A percentile compares a stretch with the other conserved stretches of the same genome.
phyloP scores from a whole-genome alignment of 1,140 invertebrate genomes.

The Hyphantria cunea region DNA sequence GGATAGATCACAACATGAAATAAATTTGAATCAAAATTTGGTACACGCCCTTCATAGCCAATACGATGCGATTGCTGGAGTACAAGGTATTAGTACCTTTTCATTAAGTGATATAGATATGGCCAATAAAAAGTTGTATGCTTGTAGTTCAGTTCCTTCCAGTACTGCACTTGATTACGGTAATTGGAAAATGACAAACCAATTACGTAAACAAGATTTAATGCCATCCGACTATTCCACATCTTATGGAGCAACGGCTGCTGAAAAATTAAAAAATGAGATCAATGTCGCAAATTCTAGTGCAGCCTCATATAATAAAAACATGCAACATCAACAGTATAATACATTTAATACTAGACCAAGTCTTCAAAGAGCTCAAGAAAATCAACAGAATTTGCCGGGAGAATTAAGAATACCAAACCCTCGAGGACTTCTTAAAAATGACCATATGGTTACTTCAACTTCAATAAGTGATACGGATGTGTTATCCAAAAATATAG shows the following conservation, averaged over 20 bases:
- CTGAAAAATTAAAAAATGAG: conserved; percentile 56
- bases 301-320: conserved; percentile 67
- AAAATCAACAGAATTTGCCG: conserved; percentile 56
- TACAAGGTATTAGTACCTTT: conserved; percentile 56
- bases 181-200: conserved; percentile 68
- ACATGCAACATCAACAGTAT: conserved; percentile 58
- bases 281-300: conserved; percentile 40
- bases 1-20: conserved; percentile 52
- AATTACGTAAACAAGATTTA: conserved; percentile 60
- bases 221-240: conserved; percentile 66
- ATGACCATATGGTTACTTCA: conserved; percentile 47
- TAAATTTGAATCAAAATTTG: conserved; percentile 56
- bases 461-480: conserved; percentile 50
- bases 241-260: conserved; percentile 48
- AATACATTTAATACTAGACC: conserved; percentile 58
- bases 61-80: conserved; percentile 51
- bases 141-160: conserved; percentile 46
- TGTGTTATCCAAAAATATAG: conserved; percentile 52
- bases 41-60: conserved; percentile 65
- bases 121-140: conserved; percentile 71
- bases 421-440: conserved; percentile 57
- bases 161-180: conserved; percentile 63
- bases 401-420: conserved; percentile 69
- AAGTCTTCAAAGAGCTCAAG: conserved; percentile 53
- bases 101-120: conserved; percentile 70